Conservation (phyloP, 53 echinoderm and acorn worm genomes). For the Zoroaster sp. region DNA sequence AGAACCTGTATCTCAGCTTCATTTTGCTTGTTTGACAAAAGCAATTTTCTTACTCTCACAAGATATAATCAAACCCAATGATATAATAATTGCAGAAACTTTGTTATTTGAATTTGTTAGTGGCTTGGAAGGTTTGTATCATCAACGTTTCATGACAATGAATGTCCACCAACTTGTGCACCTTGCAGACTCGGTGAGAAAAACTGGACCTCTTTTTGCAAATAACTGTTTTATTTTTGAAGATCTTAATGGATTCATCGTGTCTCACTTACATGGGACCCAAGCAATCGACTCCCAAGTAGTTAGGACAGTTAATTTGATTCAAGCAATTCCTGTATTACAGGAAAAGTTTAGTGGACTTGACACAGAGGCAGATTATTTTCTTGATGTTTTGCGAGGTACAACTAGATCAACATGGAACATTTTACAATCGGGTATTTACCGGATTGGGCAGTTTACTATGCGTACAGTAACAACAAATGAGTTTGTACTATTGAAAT, state of each 20-base stretch:
- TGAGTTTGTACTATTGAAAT: background rate
- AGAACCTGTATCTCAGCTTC: too few relatives aligned
- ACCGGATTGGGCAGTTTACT: slow-evolving; percentile 15
- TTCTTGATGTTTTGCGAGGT: background rate
- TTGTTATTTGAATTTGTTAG: slow-evolving; percentile 43
- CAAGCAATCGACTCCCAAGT: background rate
- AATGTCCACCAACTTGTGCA: slow-evolving; percentile 60
- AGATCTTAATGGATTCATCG: slow-evolving; percentile 57
- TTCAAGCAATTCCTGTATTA: slow-evolving; percentile 25
- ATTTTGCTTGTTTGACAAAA: slow-evolving; percentile 44
- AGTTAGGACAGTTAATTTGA: background rate
- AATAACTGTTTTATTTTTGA: slow-evolving; percentile 60
- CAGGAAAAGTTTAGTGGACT: background rate
- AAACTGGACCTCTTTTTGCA: slow-evolving; percentile 44
- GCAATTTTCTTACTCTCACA: slow-evolving; percentile 22
- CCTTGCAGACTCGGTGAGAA: slow-evolving; percentile 10
- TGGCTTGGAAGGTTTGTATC: slow-evolving; percentile 15
- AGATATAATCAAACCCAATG: slow-evolving; percentile 9
- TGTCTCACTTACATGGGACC: slow-evolving; percentile 53
- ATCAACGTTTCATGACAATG: slow-evolving; percentile 44
- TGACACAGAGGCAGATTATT: background rate
- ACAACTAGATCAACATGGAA: slow-evolving; percentile 16
- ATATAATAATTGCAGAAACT: slow-evolving; percentile 28
- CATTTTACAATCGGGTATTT: background rate
- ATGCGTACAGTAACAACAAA: background rate